phyloP scores from a whole-genome alignment of 2,888 invertebrate species.

The Nycteola revayana region DNA sequence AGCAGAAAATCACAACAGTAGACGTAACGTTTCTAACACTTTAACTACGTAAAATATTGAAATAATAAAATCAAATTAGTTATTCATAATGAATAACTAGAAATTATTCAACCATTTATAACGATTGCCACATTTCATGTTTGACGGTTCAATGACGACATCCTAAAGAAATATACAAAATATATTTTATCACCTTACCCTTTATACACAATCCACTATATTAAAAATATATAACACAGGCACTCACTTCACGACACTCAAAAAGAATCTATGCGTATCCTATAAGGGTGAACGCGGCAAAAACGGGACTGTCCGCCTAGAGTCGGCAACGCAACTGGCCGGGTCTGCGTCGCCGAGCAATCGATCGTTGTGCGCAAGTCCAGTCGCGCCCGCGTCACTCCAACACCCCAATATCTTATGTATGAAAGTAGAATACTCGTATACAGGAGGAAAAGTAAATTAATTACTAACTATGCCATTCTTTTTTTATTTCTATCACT shows the following conservation, averaged over 20 bases:
- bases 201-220: constrained; percentile 29
- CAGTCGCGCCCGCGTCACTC: constrained; percentile 55
- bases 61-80: too few species aligned
- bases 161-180: constrained; percentile 3
- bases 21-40: too few species aligned
- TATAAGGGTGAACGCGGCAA: constrained; percentile 44
- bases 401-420: constrained; percentile 74
- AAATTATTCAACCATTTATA: too few species aligned
- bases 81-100: too few species aligned
- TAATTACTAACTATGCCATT: constrained; percentile 33
- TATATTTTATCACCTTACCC: constrained; percentile 28
- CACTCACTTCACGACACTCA: constrained; percentile 44
- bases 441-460: constrained; percentile 62
- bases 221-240: constrained; percentile 20
- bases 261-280: constrained; percentile 64
- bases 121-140: too few species aligned
- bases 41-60: too few species aligned
- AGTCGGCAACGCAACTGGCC: constrained; percentile 61
- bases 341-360: constrained; percentile 54
- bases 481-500: constrained; percentile 1
- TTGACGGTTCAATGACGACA: too few species aligned
- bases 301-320: constrained; percentile 37
- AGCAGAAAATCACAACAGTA: too few species aligned
- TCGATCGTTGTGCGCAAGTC: constrained; percentile 74
- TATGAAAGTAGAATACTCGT: constrained; percentile 66